Percentiles rank a stretch among this genome's conserved stretches.
These are phyloP conservation scores for Falco rusticolus DNA, from an alignment of 2,797 vertebrate species.

Conservation along the genomic window DNA sequence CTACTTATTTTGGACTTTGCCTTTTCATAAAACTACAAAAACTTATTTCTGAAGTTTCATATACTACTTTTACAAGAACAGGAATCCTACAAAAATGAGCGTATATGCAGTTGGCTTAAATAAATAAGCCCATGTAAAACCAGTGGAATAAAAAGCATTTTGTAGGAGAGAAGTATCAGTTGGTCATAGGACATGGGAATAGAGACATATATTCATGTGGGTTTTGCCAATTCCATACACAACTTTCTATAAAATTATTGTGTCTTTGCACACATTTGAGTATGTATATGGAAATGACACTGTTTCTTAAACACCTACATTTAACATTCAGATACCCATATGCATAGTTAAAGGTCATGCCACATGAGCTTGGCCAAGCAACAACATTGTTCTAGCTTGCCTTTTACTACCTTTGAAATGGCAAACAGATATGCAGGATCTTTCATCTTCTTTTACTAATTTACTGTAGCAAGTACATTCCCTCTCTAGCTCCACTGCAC, in stretches of 20 bases:
- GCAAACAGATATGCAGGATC: background rate
- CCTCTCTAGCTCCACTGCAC: background rate
- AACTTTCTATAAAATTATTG: background rate
- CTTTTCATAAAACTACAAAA: background rate
- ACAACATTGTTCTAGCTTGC: background rate
- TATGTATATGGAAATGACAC: background rate
- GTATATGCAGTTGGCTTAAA: background rate
- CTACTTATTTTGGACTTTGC: background rate
- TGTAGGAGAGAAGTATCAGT: background rate
- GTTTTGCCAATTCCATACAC: background rate
- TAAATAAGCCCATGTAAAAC: background rate
- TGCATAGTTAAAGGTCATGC: background rate
- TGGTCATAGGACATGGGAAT: background rate
- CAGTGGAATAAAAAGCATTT: background rate
- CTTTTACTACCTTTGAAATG: background rate
- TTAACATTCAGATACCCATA: background rate
- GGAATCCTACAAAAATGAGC: background rate
- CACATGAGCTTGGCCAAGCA: background rate
- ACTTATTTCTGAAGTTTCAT: background rate
- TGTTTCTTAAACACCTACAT: background rate
- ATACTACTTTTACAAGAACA: background rate
- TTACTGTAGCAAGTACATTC: background rate
- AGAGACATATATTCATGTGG: accelerated
- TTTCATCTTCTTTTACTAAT: background rate
- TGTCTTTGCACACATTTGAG: background rate